A percentile compares a stretch with the other conserved stretches of the same genome.
Evolutionary conservation across 1,140 invertebrate genomes (phyloP).

Genomic region (Drosophila paulistorum): DNA sequence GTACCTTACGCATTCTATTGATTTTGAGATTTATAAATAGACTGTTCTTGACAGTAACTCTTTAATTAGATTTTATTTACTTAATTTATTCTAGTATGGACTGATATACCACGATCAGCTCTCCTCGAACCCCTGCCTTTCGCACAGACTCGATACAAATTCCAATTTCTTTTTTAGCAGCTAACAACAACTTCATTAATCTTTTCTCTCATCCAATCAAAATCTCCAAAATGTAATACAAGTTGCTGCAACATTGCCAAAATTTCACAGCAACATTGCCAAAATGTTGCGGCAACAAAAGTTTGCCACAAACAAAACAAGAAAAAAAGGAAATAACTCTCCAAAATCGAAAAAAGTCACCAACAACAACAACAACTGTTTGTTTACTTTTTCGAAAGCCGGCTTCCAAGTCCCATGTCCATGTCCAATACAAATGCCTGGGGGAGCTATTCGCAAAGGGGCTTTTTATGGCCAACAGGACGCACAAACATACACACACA

Average conservation of each 20-base stretch:
- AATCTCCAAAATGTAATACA: constrained; percentile 21
- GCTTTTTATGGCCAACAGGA: constrained; percentile 56
- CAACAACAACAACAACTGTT: constrained; percentile 59
- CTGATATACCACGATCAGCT: too few species aligned
- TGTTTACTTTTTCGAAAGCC: constrained; percentile 74
- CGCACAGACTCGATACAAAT: not conserved
- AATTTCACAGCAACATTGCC: constrained; percentile 46
- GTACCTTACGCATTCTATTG: too few species aligned
- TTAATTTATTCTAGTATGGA: not conserved
- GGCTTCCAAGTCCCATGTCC: constrained; percentile 48
- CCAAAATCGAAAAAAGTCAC: constrained; percentile 34
- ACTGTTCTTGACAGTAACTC: too few species aligned
- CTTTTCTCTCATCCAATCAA: constrained; percentile 26
- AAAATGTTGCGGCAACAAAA: constrained; percentile 58
- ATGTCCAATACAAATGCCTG: constrained; percentile 37
- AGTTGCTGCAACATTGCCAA: constrained; percentile 14
- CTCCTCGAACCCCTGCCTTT: too few species aligned
- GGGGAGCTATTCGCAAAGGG: constrained; percentile 55
- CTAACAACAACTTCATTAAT: constrained; percentile 26
- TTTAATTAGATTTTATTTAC: too few species aligned
- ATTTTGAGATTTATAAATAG: too few species aligned
- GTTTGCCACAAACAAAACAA: constrained; percentile 29
- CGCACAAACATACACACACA: constrained; percentile 4
- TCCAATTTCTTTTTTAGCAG: constrained; percentile 1
- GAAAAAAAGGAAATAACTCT: constrained; percentile 58